Evolutionary conservation across 1,140 invertebrate species (phyloP).

Genomic region (Drosophila teissieri): DNA sequence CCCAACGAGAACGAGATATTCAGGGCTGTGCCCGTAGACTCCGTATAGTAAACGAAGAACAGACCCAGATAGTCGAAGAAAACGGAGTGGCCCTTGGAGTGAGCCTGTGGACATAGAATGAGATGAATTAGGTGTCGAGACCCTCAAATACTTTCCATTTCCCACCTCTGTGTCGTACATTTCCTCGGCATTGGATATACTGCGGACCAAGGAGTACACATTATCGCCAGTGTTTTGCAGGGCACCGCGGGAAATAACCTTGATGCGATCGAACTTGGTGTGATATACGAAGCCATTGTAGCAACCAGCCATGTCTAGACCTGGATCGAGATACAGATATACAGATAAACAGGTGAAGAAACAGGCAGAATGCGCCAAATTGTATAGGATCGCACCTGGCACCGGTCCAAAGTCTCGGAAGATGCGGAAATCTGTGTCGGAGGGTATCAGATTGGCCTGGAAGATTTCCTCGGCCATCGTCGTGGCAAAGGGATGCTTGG

Average conservation of each 20-base stretch:
- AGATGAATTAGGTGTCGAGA: too few relatives aligned
- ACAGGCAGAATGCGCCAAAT: constrained; percentile 70
- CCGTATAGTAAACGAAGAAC: constrained; percentile 89
- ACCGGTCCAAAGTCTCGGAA: constrained; percentile 92
- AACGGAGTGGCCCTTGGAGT: constrained; percentile 87
- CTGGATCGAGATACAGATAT: constrained; percentile 1
- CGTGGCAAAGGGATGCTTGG: constrained; percentile 92
- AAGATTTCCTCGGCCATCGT: constrained; percentile 95
- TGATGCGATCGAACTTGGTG: constrained; percentile 91
- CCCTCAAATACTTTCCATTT: background rate
- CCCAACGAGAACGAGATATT: constrained; percentile 86
- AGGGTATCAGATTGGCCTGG: constrained; percentile 92
- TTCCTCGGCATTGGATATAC: constrained; percentile 87
- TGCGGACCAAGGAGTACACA: constrained; percentile 88
- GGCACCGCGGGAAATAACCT: constrained; percentile 90
- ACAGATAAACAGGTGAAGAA: constrained; percentile 62
- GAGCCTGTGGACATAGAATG: constrained; percentile 20
- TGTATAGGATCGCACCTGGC: constrained; percentile 85
- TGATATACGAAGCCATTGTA: constrained; percentile 97
- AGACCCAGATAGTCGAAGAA: constrained; percentile 92
- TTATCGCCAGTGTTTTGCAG: constrained; percentile 93
- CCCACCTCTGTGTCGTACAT: constrained; percentile 84
- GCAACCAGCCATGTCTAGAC: constrained; percentile 96
- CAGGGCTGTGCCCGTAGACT: constrained; percentile 86
- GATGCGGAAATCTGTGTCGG: constrained; percentile 95